These are phyloP conservation scores for Lacerta agilis DNA, from an alignment of 2,797 vertebrate species.

Conservation along the genomic window DNA sequence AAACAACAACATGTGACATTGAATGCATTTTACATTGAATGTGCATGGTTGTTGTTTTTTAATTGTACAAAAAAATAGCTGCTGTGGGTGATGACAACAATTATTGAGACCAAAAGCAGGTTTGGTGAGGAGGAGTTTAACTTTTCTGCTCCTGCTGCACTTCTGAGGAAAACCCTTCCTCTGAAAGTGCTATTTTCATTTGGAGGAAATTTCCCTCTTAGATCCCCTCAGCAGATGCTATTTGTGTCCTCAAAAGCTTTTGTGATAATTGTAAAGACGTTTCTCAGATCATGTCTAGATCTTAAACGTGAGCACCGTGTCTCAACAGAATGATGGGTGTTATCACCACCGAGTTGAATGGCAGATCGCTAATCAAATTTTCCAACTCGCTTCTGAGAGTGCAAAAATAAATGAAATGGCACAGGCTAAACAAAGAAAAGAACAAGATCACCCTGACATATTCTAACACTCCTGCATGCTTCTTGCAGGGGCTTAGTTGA, in stretches of 20 bases:
- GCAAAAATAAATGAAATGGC: slow-evolving; percentile 78
- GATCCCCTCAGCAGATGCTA: no score
- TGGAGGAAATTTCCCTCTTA: no score
- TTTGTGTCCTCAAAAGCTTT: no score
- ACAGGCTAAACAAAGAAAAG: slow-evolving; percentile 68
- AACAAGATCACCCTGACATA: background rate
- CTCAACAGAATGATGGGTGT: slow-evolving; percentile 43
- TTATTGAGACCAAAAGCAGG: no score
- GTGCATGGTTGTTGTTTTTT: background rate
- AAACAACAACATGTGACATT: no score
- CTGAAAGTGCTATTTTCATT: no score
- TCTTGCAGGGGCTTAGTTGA: background rate
- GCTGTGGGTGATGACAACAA: no score
- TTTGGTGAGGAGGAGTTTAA: no score
- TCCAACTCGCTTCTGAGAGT: slow-evolving; percentile 76
- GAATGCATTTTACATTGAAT: background rate
- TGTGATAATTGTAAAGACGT: no score
- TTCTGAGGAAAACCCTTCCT: no score
- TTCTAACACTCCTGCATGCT: background rate
- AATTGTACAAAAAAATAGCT: no score
- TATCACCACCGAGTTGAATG: slow-evolving; percentile 68
- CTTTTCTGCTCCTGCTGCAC: no score
- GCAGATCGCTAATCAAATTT: slow-evolving; percentile 79
- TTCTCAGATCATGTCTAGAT: background rate
- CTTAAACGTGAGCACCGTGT: background rate